Base-by-base conservation (phyloP, 2,888 invertebrate genomes). In the Tipula lateralis region DNA sequence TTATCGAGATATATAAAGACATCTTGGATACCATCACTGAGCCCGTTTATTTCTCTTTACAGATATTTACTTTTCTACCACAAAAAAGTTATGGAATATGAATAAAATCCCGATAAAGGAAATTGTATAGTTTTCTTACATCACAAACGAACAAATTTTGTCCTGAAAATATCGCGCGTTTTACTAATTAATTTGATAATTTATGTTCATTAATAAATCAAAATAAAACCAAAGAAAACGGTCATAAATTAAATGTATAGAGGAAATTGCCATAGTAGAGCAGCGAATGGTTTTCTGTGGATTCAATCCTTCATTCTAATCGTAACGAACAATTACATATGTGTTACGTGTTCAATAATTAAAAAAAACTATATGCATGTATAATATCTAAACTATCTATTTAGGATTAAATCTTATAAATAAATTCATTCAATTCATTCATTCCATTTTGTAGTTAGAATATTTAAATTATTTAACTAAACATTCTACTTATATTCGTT, bases 51-150 rank as follows among this genome's bases (percentile, higher is more conserved):
- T 83, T 88, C 87, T 87, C 87, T 87, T 93, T 93, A 86, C 92
- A 97, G 97, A 87, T 98, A 98, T 91, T 93, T 98, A 86, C 93
- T 99, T 86, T 99, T 98, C 92, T 99, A 99, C 91, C 98, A 98
- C 92, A 98, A 98, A 91, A 96, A 97, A 91, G 95, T 97, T 86
- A 91, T 98, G 91, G 97, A 97, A 89, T 98, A 97, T 88, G 94
- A 94, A 87, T 91, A 89, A 88, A 83, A 4, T 1, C 7, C 24
- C 66, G 44, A 44, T 2, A 44, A 66, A 24, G 24, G 24, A 2
- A 19, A 66, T 66, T 24, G 19, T 66, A 66, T 66, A 66, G 66
- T 66, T 66, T 66, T 24, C 66, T 66, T 66, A 19, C 66, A 66
- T 9, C 24, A 24, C 19, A 24, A 0, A 66, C 66, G 9, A 66